phyloP scores from a whole-genome alignment of 2,113 vertebrate genomes.

The Nematolebias whitei region DNA sequence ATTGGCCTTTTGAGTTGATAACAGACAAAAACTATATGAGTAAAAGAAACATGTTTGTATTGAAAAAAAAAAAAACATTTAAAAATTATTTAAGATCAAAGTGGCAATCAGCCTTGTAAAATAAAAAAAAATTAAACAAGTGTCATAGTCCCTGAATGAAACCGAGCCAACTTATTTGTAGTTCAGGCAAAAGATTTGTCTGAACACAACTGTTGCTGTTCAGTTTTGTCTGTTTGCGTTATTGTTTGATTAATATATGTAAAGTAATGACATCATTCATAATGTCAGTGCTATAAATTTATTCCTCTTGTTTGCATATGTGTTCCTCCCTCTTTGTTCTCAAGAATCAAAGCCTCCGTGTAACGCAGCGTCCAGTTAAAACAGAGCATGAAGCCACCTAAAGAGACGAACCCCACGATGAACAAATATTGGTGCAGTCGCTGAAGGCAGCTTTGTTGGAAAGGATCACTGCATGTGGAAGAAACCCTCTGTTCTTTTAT shows the following conservation, averaged over 20 bases:
- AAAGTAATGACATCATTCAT: neutral
- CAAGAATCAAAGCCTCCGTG: constrained; percentile 47
- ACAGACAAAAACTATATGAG: too few species aligned
- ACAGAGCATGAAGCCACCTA: constrained; percentile 40
- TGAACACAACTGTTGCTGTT: neutral
- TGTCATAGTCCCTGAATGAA: too few species aligned
- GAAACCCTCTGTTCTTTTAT: constrained; percentile 2
- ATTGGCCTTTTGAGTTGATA: too few species aligned
- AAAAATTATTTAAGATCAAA: too few species aligned
- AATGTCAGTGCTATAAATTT: constrained; percentile 15
- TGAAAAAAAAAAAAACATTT: too few species aligned
- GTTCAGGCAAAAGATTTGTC: too few species aligned
- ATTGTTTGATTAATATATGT: neutral
- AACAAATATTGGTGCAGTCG: constrained; percentile 65
- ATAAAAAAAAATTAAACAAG: too few species aligned
- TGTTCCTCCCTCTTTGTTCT: constrained; percentile 47
- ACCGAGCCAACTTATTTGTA: too few species aligned
- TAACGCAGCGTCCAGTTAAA: constrained; percentile 49
- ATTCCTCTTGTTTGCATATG: constrained; percentile 13
- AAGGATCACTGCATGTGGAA: neutral
- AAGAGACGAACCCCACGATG: constrained; percentile 40
- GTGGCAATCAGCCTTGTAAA: too few species aligned
- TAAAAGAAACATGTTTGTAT: neutral
- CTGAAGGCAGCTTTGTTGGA: constrained; percentile 41
- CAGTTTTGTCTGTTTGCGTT: neutral